Conservation (phyloP, 1,140 invertebrate genomes). For the Zaprionus taronus region DNA sequence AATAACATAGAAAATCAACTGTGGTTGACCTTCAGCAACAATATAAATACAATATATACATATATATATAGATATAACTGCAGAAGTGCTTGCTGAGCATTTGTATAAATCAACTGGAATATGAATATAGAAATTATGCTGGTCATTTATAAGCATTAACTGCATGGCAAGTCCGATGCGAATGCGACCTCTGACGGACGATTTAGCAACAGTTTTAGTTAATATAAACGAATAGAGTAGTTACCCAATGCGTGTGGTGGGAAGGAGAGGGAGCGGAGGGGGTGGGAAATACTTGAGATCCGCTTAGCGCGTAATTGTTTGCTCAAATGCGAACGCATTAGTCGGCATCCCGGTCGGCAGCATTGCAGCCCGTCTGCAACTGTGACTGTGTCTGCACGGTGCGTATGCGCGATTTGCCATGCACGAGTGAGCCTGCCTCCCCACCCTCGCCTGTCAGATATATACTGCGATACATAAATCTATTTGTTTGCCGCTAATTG, state of each 20-base stretch:
- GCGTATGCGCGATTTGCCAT: conserved; percentile 71
- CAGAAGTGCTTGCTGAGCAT: conserved; percentile 2
- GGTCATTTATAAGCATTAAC: conserved; percentile 45
- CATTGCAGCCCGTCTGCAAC: conserved; percentile 7
- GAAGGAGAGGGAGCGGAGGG: neutral
- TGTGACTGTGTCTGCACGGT: conserved; percentile 29
- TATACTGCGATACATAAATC: conserved; percentile 30
- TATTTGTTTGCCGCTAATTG: conserved; percentile 63
- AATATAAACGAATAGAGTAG: neutral
- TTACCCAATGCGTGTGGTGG: neutral
- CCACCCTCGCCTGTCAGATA: neutral
- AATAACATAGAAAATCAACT: conserved; percentile 41
- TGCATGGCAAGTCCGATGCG: neutral
- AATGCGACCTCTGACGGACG: neutral
- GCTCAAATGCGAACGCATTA: conserved; percentile 37
- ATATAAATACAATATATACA: neutral
- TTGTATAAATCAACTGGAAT: conserved; percentile 14
- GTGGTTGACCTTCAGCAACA: conserved; percentile 21
- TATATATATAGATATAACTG: conserved; percentile 5
- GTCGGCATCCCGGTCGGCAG: conserved; percentile 5
- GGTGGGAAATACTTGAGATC: conserved; percentile 46
- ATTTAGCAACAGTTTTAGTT: conserved; percentile 34
- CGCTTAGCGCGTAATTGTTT: conserved; percentile 59
- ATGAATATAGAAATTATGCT: conserved; percentile 15
- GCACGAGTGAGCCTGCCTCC: conserved; percentile 63